These are phyloP conservation scores for Rhinella marina DNA, from an alignment of 2,797 vertebrate genomes.

Conservation along the genomic window DNA sequence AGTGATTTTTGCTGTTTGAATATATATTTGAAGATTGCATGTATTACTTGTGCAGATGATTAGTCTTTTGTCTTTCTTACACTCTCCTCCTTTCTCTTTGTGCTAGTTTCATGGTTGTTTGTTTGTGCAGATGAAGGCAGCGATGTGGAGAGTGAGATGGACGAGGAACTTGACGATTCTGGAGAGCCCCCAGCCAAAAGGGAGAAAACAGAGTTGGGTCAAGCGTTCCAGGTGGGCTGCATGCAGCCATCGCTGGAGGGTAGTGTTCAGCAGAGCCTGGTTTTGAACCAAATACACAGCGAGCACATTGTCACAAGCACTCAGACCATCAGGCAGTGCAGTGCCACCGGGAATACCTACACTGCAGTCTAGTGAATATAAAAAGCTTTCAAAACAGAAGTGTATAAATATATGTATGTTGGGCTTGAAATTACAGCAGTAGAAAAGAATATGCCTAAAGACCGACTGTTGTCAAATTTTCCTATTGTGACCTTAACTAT, in stretches of 20 bases:
- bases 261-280: conserved; percentile 81
- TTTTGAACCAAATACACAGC: conserved; percentile 87
- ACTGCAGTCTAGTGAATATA: conserved; percentile 84
- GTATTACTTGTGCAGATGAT: background rate
- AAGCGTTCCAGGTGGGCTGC: conserved; percentile 78
- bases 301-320: conserved; percentile 90
- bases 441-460: conserved; percentile 70
- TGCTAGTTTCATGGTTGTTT: conserved; percentile 67
- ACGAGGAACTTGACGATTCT: conserved; percentile 81
- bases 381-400: conserved; percentile 68
- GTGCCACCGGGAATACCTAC: conserved; percentile 92
- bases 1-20: background rate
- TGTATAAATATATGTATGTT: conserved; percentile 70
- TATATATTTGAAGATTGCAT: background rate
- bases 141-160: conserved; percentile 82
- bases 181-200: conserved; percentile 81
- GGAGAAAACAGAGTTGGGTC: conserved; percentile 79
- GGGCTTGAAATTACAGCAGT: conserved; percentile 71
- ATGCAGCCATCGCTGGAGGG: conserved; percentile 80
- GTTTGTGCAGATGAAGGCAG: conserved; percentile 81
- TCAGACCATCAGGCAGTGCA: conserved; percentile 96
- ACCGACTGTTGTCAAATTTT: conserved; percentile 77
- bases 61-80: conserved; percentile 40
- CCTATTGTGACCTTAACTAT: conserved; percentile 77
- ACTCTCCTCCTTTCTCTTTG: conserved; percentile 31